Percentiles rank a stretch among this genome's conserved stretches.
Conservation (phyloP, 2,797 vertebrate genomes). For the Pangasius sanitwongsei region DNA sequence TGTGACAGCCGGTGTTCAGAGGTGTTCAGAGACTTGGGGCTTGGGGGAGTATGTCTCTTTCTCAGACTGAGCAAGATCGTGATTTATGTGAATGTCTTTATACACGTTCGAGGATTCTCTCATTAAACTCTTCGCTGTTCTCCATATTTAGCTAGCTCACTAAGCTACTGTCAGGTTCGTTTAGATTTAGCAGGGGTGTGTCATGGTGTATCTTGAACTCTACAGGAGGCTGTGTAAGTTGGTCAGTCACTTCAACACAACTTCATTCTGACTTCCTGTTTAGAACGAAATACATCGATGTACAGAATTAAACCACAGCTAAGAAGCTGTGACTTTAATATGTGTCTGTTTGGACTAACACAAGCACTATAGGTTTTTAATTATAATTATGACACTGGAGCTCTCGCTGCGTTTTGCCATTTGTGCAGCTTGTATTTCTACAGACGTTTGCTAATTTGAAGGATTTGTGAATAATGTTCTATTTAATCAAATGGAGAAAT, state of each 20-base stretch:
- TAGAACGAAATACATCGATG: background rate
- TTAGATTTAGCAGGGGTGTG: background rate
- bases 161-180: background rate
- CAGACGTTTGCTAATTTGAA: background rate
- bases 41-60: background rate
- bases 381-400: background rate
- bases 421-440: background rate
- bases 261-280: background rate
- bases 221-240: background rate
- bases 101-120: background rate
- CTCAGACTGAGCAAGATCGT: background rate
- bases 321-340: background rate
- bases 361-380: background rate
- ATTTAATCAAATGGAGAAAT: background rate
- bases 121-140: background rate
- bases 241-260: background rate
- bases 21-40: background rate
- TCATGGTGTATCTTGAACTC: background rate
- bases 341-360: background rate
- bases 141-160: background rate
- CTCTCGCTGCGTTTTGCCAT: background rate
- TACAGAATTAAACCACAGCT: background rate
- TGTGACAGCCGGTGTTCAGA: background rate
- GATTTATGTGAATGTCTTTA: background rate
- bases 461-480: background rate